Evolutionary conservation across 2,113 vertebrate genomes (phyloP).

Genomic region (Laticauda colubrina): DNA sequence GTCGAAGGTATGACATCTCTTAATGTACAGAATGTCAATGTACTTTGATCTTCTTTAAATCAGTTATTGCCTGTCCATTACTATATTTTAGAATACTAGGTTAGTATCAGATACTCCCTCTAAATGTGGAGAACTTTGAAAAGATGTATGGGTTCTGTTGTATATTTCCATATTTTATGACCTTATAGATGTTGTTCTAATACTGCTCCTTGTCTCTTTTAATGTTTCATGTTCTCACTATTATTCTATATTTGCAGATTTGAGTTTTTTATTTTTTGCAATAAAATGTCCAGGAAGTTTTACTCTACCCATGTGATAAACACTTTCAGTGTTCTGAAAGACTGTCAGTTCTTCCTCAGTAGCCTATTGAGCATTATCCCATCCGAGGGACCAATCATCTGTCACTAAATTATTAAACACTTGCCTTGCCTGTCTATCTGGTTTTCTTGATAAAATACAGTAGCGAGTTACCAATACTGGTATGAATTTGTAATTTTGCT

Average conservation of each 20-base stretch:
- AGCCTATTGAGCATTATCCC: background rate
- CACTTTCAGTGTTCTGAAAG: background rate
- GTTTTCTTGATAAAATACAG: background rate
- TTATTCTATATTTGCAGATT: background rate
- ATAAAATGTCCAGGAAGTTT: background rate
- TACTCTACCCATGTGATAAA: background rate
- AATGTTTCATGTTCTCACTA: background rate
- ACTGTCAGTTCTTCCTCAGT: background rate
- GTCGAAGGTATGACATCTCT: background rate
- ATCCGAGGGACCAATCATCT: background rate
- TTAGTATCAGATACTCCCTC: background rate
- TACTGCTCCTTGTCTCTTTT: background rate
- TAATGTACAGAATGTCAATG: background rate
- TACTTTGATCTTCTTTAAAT: background rate
- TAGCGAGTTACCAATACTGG: background rate
- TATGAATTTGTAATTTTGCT: background rate
- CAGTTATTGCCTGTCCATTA: background rate
- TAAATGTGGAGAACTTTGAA: background rate
- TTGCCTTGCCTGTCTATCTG: background rate
- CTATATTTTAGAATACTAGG: background rate
- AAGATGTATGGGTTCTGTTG: background rate
- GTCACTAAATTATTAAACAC: background rate
- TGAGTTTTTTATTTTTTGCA: background rate
- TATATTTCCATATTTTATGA: background rate
- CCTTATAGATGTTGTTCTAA: background rate